Percentiles rank a stretch among this genome's conserved stretches.
These are phyloP conservation scores for Oryzias melastigma DNA, from an alignment of 2,113 vertebrate genomes.

Conservation along the genomic window DNA sequence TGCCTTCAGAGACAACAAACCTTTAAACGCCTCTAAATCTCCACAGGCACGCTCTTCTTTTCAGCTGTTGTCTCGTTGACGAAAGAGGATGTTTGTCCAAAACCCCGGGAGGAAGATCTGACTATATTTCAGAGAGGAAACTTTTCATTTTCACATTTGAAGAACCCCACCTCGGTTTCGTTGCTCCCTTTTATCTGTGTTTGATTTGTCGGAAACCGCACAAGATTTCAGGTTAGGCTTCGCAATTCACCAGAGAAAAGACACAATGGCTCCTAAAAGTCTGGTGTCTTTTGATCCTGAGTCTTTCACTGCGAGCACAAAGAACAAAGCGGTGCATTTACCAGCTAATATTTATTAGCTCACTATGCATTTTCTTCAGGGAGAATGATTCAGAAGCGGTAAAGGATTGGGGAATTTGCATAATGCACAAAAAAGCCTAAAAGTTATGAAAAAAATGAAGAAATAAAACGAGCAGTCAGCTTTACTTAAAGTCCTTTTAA, in stretches of 20 bases:
- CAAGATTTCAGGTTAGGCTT: conserved; percentile 29
- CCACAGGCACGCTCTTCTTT: conserved; percentile 22
- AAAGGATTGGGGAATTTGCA: conserved; percentile 23
- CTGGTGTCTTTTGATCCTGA: conserved; percentile 11
- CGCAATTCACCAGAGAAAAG: conserved; percentile 15
- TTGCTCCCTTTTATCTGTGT: conserved; percentile 28
- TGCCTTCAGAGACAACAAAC: conserved; percentile 23
- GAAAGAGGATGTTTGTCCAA: conserved; percentile 29
- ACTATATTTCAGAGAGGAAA: conserved; percentile 23
- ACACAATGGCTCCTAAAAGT: conserved; percentile 18
- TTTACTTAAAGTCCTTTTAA: conserved; percentile 42
- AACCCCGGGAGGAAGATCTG: conserved; percentile 7
- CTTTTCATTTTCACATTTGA: conserved; percentile 21
- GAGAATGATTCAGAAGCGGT: background rate
- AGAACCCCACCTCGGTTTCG: conserved; percentile 25
- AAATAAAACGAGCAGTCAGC: conserved; percentile 43
- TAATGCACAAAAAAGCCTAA: conserved; percentile 12
- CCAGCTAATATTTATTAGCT: conserved; percentile 34
- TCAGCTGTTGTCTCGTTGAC: conserved; percentile 34
- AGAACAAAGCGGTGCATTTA: conserved; percentile 44
- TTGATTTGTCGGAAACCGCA: conserved; percentile 31
- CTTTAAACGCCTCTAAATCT: conserved; percentile 25
- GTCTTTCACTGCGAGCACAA: conserved; percentile 21
- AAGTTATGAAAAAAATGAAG: conserved; percentile 21
- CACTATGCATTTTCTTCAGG: conserved; percentile 10